A percentile compares a stretch with the other conserved stretches of the same genome.
phyloP scores from a whole-genome alignment of 2,797 vertebrate species.

The Hyperoplus immaculatus region DNA sequence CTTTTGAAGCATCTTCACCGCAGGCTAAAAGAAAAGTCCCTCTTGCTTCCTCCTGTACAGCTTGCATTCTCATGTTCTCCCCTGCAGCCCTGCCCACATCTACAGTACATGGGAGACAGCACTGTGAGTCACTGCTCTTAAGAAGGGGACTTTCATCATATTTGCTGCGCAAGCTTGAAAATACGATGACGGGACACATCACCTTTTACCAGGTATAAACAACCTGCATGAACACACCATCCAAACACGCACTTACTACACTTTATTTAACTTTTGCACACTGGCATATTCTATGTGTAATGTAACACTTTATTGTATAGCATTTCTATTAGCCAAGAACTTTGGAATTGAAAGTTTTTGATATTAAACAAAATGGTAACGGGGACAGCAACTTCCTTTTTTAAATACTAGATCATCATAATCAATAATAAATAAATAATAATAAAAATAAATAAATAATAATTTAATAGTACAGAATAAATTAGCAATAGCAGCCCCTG shows the following conservation, averaged over 20 bases:
- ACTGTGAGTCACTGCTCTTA: conserved; percentile 24
- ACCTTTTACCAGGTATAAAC: neutral
- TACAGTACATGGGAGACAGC: conserved; percentile 16
- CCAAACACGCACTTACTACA: neutral
- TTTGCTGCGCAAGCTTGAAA: conserved; percentile 3
- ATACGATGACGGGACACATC: neutral
- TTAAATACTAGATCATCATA: no score
- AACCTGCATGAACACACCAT: neutral
- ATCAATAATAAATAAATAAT: no score
- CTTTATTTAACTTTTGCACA: neutral
- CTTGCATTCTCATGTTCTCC: conserved; percentile 41
- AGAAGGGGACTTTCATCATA: neutral
- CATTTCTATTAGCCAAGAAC: neutral
- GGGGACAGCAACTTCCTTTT: no score
- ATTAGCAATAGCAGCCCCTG: no score
- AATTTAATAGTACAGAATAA: no score
- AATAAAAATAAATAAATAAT: no score
- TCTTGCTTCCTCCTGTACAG: conserved; percentile 40
- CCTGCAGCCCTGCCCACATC: conserved; percentile 57
- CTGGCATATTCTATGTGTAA: neutral
- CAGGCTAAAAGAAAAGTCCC: conserved; percentile 14
- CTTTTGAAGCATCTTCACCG: conserved; percentile 32
- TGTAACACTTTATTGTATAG: neutral
- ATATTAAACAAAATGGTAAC: no score
- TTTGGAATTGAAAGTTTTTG: no score